phyloP scores from a whole-genome alignment of 1,140 invertebrate genomes.

The Drosophila simulans region DNA sequence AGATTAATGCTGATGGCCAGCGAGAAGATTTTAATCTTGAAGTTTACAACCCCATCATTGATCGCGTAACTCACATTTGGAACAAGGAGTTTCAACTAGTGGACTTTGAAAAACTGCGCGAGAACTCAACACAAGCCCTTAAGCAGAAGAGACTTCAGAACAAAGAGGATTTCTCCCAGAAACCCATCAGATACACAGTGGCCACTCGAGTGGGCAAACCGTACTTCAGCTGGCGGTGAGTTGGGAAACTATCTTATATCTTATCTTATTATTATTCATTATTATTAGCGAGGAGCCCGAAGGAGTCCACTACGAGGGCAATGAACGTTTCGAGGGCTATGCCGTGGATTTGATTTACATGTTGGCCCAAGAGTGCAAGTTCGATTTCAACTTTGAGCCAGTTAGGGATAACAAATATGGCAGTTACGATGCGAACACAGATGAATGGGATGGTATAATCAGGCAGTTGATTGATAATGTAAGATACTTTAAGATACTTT shows the following conservation, averaged over 20 bases:
- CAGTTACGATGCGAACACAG: conserved; percentile 87
- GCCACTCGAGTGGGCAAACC: conserved; percentile 74
- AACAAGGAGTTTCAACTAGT: conserved; percentile 69
- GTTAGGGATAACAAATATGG: conserved; percentile 90
- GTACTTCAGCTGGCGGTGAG: conserved; percentile 77
- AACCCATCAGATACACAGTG: conserved; percentile 61
- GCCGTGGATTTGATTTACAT: conserved; percentile 90
- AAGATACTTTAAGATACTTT: not conserved
- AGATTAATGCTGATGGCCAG: conserved; percentile 89
- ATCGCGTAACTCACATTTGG: conserved; percentile 70
- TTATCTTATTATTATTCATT: no score
- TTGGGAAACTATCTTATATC: no score
- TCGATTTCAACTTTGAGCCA: conserved; percentile 90
- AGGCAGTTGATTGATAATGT: conserved; percentile 90
- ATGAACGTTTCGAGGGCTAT: conserved; percentile 90
- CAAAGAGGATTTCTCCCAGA: conserved; percentile 72
- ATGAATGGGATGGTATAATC: conserved; percentile 94
- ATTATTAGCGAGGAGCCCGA: conserved; percentile 61
- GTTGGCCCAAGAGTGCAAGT: conserved; percentile 88
- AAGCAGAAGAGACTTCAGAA: conserved; percentile 51
- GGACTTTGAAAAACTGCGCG: conserved; percentile 48
- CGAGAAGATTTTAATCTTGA: conserved; percentile 90
- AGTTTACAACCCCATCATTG: conserved; percentile 86
- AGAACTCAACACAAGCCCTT: conserved; percentile 59
- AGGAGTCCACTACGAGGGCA: conserved; percentile 77